Conservation (phyloP, 1,140 invertebrate species). For the Leptopilina boulardi region DNA sequence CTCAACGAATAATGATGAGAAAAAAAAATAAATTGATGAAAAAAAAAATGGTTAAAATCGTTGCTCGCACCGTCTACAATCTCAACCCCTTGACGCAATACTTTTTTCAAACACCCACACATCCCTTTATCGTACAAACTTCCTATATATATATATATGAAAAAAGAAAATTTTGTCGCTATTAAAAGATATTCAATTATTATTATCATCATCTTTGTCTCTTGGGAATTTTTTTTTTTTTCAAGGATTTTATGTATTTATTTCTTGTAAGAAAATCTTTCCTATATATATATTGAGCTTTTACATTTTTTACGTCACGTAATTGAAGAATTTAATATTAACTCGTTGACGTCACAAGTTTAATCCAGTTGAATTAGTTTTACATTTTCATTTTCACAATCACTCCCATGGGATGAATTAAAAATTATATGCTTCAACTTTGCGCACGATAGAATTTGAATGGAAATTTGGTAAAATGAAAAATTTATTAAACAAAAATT, state of each 20-base stretch:
- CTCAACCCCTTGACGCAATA: too few relatives aligned
- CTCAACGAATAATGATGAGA: neutral
- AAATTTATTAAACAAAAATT: neutral
- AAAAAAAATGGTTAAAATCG: neutral
- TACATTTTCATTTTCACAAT: neutral
- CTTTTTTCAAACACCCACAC: neutral
- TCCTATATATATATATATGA: neutral
- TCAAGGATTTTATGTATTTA: neutral
- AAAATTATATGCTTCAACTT: neutral
- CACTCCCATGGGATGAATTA: neutral
- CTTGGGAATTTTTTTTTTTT: neutral
- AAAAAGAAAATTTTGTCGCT: neutral
- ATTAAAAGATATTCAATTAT: neutral
- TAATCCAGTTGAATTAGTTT: conserved; percentile 14
- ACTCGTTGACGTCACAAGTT: neutral
- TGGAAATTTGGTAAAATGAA: too few relatives aligned
- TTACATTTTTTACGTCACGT: neutral
- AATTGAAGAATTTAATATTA: conserved; percentile 15
- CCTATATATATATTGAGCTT: neutral
- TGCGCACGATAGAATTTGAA: too few relatives aligned
- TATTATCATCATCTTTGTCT: neutral
- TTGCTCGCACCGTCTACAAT: neutral
- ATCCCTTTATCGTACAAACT: neutral
- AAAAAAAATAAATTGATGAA: too few relatives aligned
- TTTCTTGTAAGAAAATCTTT: neutral